Evolutionary conservation across 2,888 invertebrate genomes (phyloP), one percentile per base, ranked within the genome.

Genomic region (Ligdia adustata): DNA sequence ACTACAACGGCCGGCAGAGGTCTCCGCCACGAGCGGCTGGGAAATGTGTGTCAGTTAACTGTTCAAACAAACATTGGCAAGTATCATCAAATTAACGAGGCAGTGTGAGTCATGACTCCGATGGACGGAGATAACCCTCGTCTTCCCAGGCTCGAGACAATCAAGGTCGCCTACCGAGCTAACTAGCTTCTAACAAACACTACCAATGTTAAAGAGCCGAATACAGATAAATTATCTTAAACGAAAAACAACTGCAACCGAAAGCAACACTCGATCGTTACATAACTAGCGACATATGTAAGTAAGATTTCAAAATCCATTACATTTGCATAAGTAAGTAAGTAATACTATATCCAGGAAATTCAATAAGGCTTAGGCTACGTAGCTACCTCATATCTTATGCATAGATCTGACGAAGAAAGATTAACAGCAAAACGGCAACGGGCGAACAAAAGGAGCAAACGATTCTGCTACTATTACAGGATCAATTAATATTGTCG

Each of bases 31-130:
- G 62, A 69, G 22, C 22, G 63, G 64, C 59, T 60, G 69, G 75
- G 69, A 73, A 75, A 84, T 79, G 79, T 87, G 71, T 85, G 84
- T 72, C 86, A 75, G 67, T 64, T 87, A 87, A 86, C 87, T 77
- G 87, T 86, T 78, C 61, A 70, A 72, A 70, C 67, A 84, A 86
- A 85, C 83, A 82, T 79, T 76, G 73, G 72, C 77, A 72, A 72
- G 72, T 75, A 75, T 78, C 74, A 69, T 82, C 78, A 81, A 83
- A 82, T 82, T 82, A 76, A 79, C 78, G 76, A 62, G 61, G 66
- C 66, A 70, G 66, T 58, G 72, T 63, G 65, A 72, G 56, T 69
- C 69, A 65, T 65, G 72, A 62, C 61, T 64, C 52, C 39, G 66
- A 60, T 60, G 52, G 63, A 60, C 7, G 14, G 38, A 35, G 59